A percentile compares a stretch with the other conserved stretches of the same genome.
These are phyloP conservation scores for Myotis brandtii DNA, from an alignment of 2,113 vertebrate genomes.

Conservation along the genomic window DNA sequence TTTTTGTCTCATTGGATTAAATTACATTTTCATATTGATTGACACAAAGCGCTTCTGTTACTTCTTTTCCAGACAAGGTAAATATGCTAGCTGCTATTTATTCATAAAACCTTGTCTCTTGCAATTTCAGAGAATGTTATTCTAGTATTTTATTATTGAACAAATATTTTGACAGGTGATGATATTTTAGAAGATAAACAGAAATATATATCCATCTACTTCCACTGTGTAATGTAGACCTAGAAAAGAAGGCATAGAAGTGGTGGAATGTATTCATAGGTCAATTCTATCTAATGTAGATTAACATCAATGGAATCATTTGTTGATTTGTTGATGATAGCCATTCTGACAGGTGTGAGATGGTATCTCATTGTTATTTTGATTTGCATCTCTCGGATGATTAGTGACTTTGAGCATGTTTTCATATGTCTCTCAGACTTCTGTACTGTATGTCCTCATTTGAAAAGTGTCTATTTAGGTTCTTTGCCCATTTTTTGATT, in stretches of 20 bases:
- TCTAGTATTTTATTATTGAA: constrained; percentile 77
- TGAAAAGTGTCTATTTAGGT: too few relatives aligned
- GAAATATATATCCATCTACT: background rate
- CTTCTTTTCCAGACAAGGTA: constrained; percentile 72
- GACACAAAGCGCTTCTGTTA: constrained; percentile 79
- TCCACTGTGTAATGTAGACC: constrained; percentile 1
- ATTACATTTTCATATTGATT: constrained; percentile 86
- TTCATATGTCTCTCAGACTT: too few relatives aligned
- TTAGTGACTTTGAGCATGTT: too few relatives aligned
- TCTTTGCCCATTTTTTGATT: too few relatives aligned
- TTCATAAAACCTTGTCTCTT: constrained; percentile 66
- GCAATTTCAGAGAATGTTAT: constrained; percentile 71
- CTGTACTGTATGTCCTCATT: too few relatives aligned
- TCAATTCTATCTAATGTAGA: background rate
- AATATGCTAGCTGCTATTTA: constrained; percentile 61
- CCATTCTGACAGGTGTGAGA: too few relatives aligned
- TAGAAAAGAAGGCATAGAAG: constrained; percentile 1
- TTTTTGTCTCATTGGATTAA: constrained; percentile 84
- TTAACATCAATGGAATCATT: constrained; percentile 48
- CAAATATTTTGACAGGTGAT: constrained; percentile 72
- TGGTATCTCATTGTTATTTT: too few relatives aligned
- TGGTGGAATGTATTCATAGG: background rate
- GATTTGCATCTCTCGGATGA: too few relatives aligned
- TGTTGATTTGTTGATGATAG: too few relatives aligned
- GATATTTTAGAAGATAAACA: constrained; percentile 65